Evolutionary conservation across 2,888 invertebrate species (phyloP).

Genomic region (Helleia helle): DNA sequence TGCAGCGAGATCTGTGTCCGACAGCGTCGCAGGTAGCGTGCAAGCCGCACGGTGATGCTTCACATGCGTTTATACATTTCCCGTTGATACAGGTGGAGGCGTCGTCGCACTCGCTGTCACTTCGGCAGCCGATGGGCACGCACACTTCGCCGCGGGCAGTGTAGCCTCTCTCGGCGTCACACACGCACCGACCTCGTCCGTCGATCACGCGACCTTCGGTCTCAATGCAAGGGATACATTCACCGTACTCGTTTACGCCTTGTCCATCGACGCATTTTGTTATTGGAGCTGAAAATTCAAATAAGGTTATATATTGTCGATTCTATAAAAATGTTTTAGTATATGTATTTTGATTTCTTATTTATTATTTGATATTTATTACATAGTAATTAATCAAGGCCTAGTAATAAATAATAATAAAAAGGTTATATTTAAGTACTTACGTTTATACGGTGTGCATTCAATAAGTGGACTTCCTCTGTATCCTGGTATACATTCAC

Average conservation of each 20-base stretch:
- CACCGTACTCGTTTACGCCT: slow-evolving; percentile 83
- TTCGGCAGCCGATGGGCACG: slow-evolving; percentile 81
- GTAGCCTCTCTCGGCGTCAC: slow-evolving; percentile 85
- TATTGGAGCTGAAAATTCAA: slow-evolving; percentile 43
- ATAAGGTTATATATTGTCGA: not conserved
- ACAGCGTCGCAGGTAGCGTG: slow-evolving; percentile 85
- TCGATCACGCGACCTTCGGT: slow-evolving; percentile 84
- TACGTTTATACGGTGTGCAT: slow-evolving; percentile 82
- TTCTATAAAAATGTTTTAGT: not conserved
- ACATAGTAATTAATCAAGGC: no score
- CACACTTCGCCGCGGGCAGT: slow-evolving; percentile 86
- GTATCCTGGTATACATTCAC: slow-evolving; percentile 89
- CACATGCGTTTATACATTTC: slow-evolving; percentile 87
- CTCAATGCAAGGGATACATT: slow-evolving; percentile 82
- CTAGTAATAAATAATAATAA: no score
- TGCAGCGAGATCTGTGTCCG: slow-evolving; percentile 84
- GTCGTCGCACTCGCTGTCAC: slow-evolving; percentile 83
- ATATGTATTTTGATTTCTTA: no score
- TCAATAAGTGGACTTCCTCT: slow-evolving; percentile 89
- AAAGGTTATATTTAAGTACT: no score
- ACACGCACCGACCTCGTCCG: slow-evolving; percentile 85
- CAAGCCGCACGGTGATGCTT: slow-evolving; percentile 80
- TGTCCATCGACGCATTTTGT: slow-evolving; percentile 85
- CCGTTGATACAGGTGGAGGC: slow-evolving; percentile 84
- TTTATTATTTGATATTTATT: no score